phyloP scores from a whole-genome alignment of 2,888 invertebrate genomes.

The Morpho helenor region DNA sequence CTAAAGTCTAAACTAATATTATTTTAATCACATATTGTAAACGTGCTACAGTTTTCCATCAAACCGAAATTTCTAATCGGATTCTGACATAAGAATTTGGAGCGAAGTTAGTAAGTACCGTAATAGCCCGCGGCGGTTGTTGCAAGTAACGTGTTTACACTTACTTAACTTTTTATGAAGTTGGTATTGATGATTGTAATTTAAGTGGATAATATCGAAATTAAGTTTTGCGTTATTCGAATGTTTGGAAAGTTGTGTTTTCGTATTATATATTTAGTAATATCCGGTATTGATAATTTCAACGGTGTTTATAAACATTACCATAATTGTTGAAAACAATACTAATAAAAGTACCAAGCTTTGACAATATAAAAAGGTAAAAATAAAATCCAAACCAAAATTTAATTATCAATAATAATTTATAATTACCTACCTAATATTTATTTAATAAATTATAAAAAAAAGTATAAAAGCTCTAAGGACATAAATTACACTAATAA shows the following conservation, averaged over 20 bases:
- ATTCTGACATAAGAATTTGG: conserved; percentile 58
- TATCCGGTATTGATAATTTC: too few relatives aligned
- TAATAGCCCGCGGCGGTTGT: conserved; percentile 46
- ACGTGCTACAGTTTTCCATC: conserved; percentile 54
- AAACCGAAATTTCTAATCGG: conserved; percentile 60
- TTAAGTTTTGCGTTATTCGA: conserved; percentile 9
- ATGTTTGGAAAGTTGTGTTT: conserved; percentile 4
- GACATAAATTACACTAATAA: too few relatives aligned
- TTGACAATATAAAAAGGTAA: too few relatives aligned
- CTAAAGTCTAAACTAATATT: not conserved
- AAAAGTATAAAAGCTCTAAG: too few relatives aligned
- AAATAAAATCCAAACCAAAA: too few relatives aligned
- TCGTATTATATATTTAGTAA: not conserved
- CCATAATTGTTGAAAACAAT: too few relatives aligned
- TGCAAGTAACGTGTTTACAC: conserved; percentile 18
- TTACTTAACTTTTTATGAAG: conserved; percentile 16
- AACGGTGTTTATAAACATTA: too few relatives aligned
- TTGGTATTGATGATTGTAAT: conserved; percentile 17
- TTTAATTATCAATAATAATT: too few relatives aligned
- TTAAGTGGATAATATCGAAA: conserved; percentile 18
- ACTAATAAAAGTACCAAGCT: too few relatives aligned
- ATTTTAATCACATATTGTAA: conserved; percentile 9
- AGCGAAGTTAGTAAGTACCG: conserved; percentile 49
- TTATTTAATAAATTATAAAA: too few relatives aligned
- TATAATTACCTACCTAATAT: too few relatives aligned